Base-by-base conservation (phyloP, 2,113 vertebrate genomes). In the Sitta europaea region DNA sequence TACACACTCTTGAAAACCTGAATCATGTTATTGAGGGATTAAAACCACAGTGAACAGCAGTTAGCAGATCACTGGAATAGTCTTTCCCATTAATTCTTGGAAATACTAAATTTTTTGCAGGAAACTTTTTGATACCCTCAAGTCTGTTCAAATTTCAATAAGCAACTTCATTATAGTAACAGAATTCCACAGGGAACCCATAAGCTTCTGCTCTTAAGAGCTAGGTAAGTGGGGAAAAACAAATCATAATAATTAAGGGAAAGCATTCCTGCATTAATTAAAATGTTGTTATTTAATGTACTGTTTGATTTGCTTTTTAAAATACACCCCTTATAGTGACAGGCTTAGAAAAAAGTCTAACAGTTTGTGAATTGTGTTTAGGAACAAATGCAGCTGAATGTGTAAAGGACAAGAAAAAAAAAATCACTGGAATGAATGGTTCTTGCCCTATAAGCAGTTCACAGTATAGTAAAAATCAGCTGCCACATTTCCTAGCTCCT, bases 251-350 rank as follows among this genome's bases (percentile, higher is more conserved):
- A 77, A 95, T 86, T 62, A 73, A 70, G 24, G 38, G 8, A 66
- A 73, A 88, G 63, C 25, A 89, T 88, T 91, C 33, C 61, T 25
- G 47, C 96, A 48, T 81, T 95, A 86, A 94, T 96, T 86, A 71
- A 83, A 96, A 88, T 23, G 29, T 50, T 75, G 29, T 50, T 73
- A 42, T 73, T 86, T 77, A 91, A 80, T 8, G 8, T 61, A 72
- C 45, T 90, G 59, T 71, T 72, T 21, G 17, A n/a, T 63, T 87
- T 88, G 33, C n/a, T 81, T 68, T 92, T 96, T 50, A 66, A 78
- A 92, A 91, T 48, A 68, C 20, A 79, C 14, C 24, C n/a, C 14
- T 72, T 68, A 48, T 25, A 72, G 50, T 67, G 86, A 72, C 15
- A 71, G 66, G 57, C 45, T 73, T 82, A 50, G n/a, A 65, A 57